Conservation (phyloP, 2,888 invertebrate genomes). For the Scaptomyza reducta region DNA sequence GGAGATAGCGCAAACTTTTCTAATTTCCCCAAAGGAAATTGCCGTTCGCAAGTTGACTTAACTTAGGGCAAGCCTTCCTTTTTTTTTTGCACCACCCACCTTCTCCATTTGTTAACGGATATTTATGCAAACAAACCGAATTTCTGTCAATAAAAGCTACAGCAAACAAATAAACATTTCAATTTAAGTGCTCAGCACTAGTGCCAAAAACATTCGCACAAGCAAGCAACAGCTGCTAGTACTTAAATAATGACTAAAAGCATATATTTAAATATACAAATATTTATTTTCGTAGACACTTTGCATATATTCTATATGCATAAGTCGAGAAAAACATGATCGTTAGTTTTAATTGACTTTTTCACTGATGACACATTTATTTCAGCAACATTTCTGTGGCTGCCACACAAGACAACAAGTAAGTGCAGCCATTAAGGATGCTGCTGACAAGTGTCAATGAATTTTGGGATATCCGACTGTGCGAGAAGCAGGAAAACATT, state of each 20-base stretch:
- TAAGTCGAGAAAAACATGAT: slow-evolving; percentile 24
- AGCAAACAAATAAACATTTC: slow-evolving; percentile 49
- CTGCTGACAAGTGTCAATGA: background rate
- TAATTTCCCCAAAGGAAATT: slow-evolving; percentile 74
- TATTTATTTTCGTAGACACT: slow-evolving; percentile 2
- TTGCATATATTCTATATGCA: slow-evolving; percentile 15
- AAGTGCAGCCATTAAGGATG: slow-evolving; percentile 1
- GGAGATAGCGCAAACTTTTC: slow-evolving; percentile 65
- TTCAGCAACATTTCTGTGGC: slow-evolving; percentile 16
- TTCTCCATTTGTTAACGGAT: background rate
- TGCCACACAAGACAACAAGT: slow-evolving; percentile 8
- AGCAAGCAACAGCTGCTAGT: slow-evolving; percentile 19
- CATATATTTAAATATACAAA: background rate
- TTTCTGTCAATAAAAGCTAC: slow-evolving; percentile 43
- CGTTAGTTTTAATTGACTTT: slow-evolving; percentile 62
- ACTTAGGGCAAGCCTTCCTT: slow-evolving; percentile 27
- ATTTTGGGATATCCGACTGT: slow-evolving; percentile 1
- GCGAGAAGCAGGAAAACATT: background rate
- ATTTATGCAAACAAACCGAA: slow-evolving; percentile 39
- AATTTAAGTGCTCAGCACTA: slow-evolving; percentile 27
- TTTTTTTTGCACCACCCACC: background rate
- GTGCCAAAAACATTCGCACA: slow-evolving; percentile 3
- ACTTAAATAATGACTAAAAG: slow-evolving; percentile 4
- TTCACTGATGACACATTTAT: slow-evolving; percentile 53
- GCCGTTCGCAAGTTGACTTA: slow-evolving; percentile 30